These are phyloP conservation scores for Oligia latruncula DNA, from an alignment of 2,888 invertebrate genomes.

Conservation along the genomic window DNA sequence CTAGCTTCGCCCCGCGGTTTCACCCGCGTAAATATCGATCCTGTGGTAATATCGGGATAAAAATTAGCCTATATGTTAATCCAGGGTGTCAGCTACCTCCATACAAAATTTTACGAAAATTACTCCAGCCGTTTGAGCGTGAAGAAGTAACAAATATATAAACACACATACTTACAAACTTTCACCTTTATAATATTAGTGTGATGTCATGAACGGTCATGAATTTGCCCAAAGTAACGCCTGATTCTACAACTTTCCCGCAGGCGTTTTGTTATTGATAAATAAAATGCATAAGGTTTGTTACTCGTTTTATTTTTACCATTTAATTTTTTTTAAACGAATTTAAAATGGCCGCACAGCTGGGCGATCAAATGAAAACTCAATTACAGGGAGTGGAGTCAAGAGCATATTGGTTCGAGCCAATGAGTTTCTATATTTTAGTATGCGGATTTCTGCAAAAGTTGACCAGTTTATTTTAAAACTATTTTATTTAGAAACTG, in stretches of 20 bases:
- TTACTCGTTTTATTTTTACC: neutral
- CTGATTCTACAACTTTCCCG: neutral
- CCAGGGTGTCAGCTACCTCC: too few relatives aligned
- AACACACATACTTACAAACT: too few relatives aligned
- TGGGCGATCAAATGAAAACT: conserved; percentile 38
- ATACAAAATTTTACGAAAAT: too few relatives aligned
- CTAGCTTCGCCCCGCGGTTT: too few relatives aligned
- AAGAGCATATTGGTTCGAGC: conserved; percentile 11
- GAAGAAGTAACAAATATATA: too few relatives aligned
- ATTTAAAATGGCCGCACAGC: conserved; percentile 34
- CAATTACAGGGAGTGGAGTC: conserved; percentile 22
- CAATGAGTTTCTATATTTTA: conserved; percentile 16
- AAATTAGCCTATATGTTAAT: too few relatives aligned
- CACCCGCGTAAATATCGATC: too few relatives aligned
- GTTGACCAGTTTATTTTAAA: neutral
- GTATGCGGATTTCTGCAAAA: neutral
- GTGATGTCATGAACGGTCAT: too few relatives aligned
- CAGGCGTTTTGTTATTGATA: neutral
- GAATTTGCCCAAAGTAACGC: too few relatives aligned
- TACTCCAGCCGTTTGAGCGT: too few relatives aligned
- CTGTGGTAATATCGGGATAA: too few relatives aligned
- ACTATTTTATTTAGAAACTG: neutral
- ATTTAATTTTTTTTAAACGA: conserved; percentile 3
- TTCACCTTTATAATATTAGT: too few relatives aligned
- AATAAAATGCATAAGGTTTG: neutral